These are phyloP conservation scores for Amblyornis subalaris DNA, from an alignment of 2,113 vertebrate genomes.

Conservation along the genomic window DNA sequence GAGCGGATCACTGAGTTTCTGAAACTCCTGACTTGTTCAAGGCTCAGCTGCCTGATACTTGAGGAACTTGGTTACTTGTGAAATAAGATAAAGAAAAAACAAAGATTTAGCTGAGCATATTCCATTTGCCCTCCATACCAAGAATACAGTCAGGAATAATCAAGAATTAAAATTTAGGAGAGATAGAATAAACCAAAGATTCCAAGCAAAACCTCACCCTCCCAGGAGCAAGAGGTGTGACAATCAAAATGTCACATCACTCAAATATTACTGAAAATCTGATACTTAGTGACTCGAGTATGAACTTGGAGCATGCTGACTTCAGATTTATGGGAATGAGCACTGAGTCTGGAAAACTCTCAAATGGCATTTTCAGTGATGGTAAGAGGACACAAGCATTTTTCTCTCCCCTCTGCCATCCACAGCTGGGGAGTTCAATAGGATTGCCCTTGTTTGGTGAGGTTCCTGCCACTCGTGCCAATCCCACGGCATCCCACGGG, in stretches of 20 bases:
- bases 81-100: neutral
- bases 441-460: neutral
- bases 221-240: neutral
- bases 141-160: neutral
- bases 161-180: neutral
- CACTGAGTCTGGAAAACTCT: neutral
- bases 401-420: neutral
- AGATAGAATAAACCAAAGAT: neutral
- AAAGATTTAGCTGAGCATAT: neutral
- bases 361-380: neutral
- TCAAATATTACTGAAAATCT: neutral
- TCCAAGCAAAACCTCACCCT: neutral
- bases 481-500: neutral
- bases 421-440: neutral
- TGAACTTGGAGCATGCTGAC: neutral
- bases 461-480: neutral
- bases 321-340: neutral
- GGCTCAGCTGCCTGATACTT: neutral
- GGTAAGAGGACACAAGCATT: neutral
- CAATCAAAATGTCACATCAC: neutral
- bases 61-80: neutral
- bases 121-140: neutral
- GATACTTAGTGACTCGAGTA: neutral
- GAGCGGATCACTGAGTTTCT: constrained; percentile 38
- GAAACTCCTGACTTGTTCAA: neutral